A percentile compares a stretch with the other conserved stretches of the same genome.
These are phyloP conservation scores for Notamacropus eugenii DNA, from an alignment of 2,797 vertebrate genomes.

Conservation along the genomic window DNA sequence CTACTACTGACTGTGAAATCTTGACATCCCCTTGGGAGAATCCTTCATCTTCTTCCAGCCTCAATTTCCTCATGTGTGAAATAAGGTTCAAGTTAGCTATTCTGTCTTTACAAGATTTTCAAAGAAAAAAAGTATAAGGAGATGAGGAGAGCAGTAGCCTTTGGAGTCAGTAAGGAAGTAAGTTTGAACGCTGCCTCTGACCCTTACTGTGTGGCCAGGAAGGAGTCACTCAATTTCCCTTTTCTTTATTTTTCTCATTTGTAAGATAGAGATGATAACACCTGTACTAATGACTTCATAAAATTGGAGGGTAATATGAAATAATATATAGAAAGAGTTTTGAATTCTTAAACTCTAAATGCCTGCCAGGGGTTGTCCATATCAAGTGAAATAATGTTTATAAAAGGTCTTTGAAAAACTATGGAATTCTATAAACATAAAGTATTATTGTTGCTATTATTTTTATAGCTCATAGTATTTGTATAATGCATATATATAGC, in stretches of 20 bases:
- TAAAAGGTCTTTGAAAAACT: not conserved
- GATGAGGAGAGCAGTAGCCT: not conserved
- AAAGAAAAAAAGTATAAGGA: not conserved
- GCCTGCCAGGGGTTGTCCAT: not conserved
- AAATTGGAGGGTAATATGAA: not conserved
- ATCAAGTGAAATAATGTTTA: not conserved
- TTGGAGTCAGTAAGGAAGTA: not conserved
- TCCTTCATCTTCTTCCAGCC: not conserved
- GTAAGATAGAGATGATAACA: not conserved
- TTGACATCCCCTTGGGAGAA: not conserved
- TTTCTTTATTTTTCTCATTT: not conserved
- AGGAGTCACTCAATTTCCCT: not conserved
- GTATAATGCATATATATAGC: no score
- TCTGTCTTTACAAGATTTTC: not conserved
- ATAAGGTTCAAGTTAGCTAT: not conserved
- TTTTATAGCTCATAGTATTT: not conserved
- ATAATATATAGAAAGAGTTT: not conserved
- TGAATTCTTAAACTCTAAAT: not conserved
- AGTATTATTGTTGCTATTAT: not conserved
- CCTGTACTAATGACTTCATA: not conserved
- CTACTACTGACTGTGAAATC: not conserved
- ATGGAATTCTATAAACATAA: not conserved
- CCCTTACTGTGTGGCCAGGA: not conserved
- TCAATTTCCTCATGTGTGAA: not conserved
- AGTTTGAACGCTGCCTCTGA: not conserved